These are phyloP conservation scores for Tetrax tetrax DNA, from an alignment of 2,113 vertebrate genomes.

Conservation along the genomic window DNA sequence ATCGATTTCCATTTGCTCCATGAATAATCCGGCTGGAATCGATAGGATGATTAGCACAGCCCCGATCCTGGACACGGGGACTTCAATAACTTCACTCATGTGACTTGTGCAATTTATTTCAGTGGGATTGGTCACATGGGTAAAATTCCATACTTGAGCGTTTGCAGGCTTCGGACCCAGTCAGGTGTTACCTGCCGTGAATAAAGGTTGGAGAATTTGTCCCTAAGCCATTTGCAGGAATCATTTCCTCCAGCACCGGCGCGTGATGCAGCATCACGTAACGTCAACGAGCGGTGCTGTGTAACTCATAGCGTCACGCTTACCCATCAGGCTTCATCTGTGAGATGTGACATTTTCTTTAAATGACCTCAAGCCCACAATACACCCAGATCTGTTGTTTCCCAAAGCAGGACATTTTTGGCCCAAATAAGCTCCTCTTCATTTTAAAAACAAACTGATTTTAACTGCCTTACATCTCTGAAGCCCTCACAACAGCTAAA, in stretches of 20 bases:
- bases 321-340: neutral
- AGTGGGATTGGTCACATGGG: neutral
- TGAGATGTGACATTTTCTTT: neutral
- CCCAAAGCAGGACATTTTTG: neutral
- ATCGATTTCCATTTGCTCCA: neutral
- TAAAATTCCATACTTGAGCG: neutral
- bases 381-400: neutral
- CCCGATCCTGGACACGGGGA: neutral
- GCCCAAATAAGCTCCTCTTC: neutral
- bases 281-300: neutral
- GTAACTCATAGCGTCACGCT: neutral
- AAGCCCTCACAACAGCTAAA: neutral
- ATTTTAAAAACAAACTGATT: neutral
- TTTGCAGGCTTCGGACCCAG: neutral
- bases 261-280: neutral
- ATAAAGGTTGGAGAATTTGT: neutral
- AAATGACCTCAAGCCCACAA: neutral
- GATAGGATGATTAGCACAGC: neutral
- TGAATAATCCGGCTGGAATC: constrained; percentile 25
- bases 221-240: neutral
- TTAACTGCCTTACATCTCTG: neutral
- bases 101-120: constrained; percentile 5
- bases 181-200: constrained; percentile 25
- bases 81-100: neutral
- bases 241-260: neutral